Percentiles rank a stretch among this genome's conserved stretches.
phyloP scores from a whole-genome alignment of 2,888 invertebrate genomes.

The Agrotis clavis region DNA sequence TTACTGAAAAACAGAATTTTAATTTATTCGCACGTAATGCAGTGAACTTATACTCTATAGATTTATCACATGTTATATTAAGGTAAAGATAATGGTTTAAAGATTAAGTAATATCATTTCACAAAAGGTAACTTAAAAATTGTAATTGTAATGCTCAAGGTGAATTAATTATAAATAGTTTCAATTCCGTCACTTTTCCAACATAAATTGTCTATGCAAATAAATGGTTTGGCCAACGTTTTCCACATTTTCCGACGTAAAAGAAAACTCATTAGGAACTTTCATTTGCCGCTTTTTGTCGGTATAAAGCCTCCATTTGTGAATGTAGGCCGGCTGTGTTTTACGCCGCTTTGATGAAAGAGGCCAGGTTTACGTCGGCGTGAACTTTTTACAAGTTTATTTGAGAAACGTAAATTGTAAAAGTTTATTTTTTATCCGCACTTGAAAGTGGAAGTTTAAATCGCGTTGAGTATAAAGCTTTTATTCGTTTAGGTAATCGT shows the following conservation, averaged over 20 bases:
- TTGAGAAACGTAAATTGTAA: conserved; percentile 15
- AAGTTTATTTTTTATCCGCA: conserved; percentile 4
- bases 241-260: conserved; percentile 46
- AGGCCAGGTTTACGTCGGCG: conserved; percentile 5
- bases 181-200: conserved; percentile 11
- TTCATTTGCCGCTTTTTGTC: conserved; percentile 47
- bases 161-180: not conserved
- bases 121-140: too few species aligned
- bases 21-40: not conserved
- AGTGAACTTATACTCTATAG: not conserved
- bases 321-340: conserved; percentile 50
- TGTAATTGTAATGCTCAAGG: not conserved
- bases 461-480: not conserved
- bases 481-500: not conserved
- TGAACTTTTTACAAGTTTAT: conserved; percentile 26
- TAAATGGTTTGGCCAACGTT: conserved; percentile 26
- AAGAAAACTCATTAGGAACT: conserved; percentile 65
- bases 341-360: conserved; percentile 36
- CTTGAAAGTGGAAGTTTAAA: conserved; percentile 19
- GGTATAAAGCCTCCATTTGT: conserved; percentile 24
- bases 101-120: not conserved
- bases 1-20: conserved; percentile 16
- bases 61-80: conserved; percentile 2
- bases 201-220: conserved; percentile 30
- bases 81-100: not conserved